Evolutionary conservation across 1,140 invertebrate species (phyloP), one percentile per base, ranked within the genome.

Genomic region (Marisa cornuarietis): DNA sequence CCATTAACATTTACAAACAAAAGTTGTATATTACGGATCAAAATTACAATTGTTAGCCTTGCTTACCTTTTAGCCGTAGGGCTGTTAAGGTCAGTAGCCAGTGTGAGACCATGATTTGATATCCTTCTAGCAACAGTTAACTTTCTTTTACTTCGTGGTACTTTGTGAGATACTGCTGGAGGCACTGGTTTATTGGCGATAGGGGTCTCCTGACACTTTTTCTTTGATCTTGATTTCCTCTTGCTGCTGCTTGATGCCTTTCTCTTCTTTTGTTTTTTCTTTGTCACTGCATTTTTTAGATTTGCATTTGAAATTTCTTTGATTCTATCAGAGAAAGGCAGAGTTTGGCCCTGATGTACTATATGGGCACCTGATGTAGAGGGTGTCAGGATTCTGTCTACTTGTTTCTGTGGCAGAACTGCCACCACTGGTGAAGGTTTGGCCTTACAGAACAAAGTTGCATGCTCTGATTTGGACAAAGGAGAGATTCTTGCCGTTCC

Each of bases 361-460:
- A 24, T 51, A 42, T 42, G 31, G 31, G 31, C 31, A 42, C 31
- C 16, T 58, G 54, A 58, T 58, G 54, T 58, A 18, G 9, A 18
- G 54, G 11, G 31, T 42, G 31, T 18, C 9, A 8, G 54, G 9
- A 18, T 18, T 9, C 11, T 58, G 54, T 58, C 16, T 18, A 58
- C 54, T 18, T 74, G 71, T 49, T 24, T n/a, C 62, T 79, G 78
- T 9, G 78, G 78, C 61, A 79, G 71, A 1, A 79, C 78, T 24
- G 78, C 78, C 20, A 63, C 78, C 31, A 79, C 42, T 16, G 71
- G 78, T 49, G 78, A 79, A 14, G 78, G 78, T 18, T 79, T 72
- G 9, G 71, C 9, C 58, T 66, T 79, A 62, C 24, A 74, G 31
- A 79, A 79, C 7, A 79, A 62, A 42, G 9, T 73, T 26, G 61